These are phyloP conservation scores for Lacanobia wlatinum DNA, from an alignment of 2,888 invertebrate genomes.

Conservation along the genomic window DNA sequence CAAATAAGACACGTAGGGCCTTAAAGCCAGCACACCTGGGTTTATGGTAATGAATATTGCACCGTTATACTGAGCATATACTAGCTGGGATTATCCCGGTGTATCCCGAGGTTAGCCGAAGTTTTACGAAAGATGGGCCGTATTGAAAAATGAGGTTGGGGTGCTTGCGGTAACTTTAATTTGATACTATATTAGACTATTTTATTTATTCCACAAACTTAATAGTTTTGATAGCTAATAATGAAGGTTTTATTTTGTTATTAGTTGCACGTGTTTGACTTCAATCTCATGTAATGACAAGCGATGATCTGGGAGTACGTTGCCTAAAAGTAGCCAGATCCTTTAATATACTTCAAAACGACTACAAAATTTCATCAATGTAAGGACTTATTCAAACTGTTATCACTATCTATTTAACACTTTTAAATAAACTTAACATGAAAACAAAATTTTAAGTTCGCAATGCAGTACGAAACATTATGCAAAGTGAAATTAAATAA, in stretches of 20 bases:
- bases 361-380: too few species aligned
- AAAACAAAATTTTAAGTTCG: too few species aligned
- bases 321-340: too few species aligned
- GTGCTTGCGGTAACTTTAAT: background rate
- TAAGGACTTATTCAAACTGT: too few species aligned
- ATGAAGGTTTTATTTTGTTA: too few species aligned
- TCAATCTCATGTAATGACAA: too few species aligned
- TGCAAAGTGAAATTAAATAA: background rate
- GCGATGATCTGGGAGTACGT: too few species aligned
- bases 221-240: too few species aligned
- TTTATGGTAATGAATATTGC: conserved; percentile 60
- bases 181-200: too few species aligned
- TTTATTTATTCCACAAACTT: background rate
- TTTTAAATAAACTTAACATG: background rate
- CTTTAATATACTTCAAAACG: too few species aligned
- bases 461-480: background rate
- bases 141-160: conserved; percentile 27
- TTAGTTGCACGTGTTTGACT: too few species aligned
- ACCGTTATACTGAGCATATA: conserved; percentile 52
- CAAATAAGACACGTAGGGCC: conserved; percentile 52
- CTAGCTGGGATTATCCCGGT: conserved; percentile 43
- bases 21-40: conserved; percentile 49
- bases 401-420: background rate
- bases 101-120: conserved; percentile 24
- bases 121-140: conserved; percentile 17